Evolutionary conservation across 2,797 vertebrate species (phyloP).

Genomic region (Pogonophryne albipinna): DNA sequence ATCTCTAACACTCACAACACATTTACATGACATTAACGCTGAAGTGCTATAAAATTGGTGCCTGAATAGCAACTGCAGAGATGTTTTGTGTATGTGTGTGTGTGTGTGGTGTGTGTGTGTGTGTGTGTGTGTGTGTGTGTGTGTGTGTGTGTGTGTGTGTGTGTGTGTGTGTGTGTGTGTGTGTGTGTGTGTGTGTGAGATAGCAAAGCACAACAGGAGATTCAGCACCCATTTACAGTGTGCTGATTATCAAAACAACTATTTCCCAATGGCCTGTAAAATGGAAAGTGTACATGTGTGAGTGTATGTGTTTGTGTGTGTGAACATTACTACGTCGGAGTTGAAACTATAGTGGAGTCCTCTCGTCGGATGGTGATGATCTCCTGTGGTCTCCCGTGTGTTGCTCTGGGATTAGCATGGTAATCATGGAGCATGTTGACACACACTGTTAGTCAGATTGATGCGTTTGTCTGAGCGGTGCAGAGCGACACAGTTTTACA

Average conservation of each 20-base stretch:
- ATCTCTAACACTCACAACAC: conserved; percentile 67
- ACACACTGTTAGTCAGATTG: conserved; percentile 73
- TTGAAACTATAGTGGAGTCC: conserved; percentile 3
- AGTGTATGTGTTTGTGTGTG: not conserved
- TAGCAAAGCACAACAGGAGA: conserved; percentile 27
- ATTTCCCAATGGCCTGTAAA: conserved; percentile 31
- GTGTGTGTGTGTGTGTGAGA: no score
- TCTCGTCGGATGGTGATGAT: conserved; percentile 46
- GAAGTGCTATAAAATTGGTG: conserved; percentile 59
- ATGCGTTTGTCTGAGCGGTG: conserved; percentile 75
- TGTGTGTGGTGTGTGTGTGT: no score
- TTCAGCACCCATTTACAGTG: conserved; percentile 19
- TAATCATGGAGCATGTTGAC: conserved; percentile 68
- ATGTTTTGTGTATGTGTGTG: conserved; percentile 17
- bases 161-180: no score
- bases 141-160: no score
- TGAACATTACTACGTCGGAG: conserved; percentile 11
- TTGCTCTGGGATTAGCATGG: conserved; percentile 66
- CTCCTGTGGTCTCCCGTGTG: conserved; percentile 51
- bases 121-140: no score
- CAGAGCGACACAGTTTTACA: conserved; percentile 51
- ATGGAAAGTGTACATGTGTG: not conserved
- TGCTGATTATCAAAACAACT: conserved; percentile 26
- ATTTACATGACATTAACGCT: conserved; percentile 71
- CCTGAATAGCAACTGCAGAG: conserved; percentile 55